phyloP scores from a whole-genome alignment of 2,888 invertebrate genomes.

The Drosophila hamatofila region DNA sequence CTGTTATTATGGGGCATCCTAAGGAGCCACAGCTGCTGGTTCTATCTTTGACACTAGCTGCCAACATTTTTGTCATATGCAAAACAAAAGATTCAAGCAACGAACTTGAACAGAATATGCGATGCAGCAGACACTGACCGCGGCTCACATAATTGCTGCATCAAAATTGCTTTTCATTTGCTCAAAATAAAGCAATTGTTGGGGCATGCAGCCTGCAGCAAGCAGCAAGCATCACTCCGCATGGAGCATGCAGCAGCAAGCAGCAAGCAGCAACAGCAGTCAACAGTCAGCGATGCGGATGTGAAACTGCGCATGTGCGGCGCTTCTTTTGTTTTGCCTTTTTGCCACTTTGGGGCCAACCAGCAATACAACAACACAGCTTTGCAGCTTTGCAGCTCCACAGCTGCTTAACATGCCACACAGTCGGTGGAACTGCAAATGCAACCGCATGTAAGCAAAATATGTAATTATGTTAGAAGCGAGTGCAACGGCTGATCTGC shows the following conservation, averaged over 20 bases:
- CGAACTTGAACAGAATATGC: conserved; percentile 50
- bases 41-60: conserved; percentile 49
- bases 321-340: conserved; percentile 72
- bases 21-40: conserved; percentile 23
- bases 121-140: conserved; percentile 15
- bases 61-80: conserved; percentile 67
- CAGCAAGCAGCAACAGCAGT: conserved; percentile 25
- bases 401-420: conserved; percentile 76
- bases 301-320: conserved; percentile 74
- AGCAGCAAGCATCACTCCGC: conserved; percentile 10
- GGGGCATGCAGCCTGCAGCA: conserved; percentile 21
- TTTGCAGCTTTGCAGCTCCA: conserved; percentile 9
- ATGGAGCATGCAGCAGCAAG: conserved; percentile 13
- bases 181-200: conserved; percentile 77
- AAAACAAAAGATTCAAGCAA: conserved; percentile 71
- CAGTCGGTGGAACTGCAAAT: conserved; percentile 40
- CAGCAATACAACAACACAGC: conserved; percentile 22
- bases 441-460: conserved; percentile 58
- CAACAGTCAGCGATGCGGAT: conserved; percentile 66
- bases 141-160: conserved; percentile 65
- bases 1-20: conserved; percentile 26
- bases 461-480: conserved; percentile 77
- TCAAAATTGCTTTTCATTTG: conserved; percentile 78
- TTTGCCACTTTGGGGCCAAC: conserved; percentile 67
- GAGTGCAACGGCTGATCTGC: conserved; percentile 44